phyloP scores from a whole-genome alignment of 2,113 vertebrate species.

The Cettia cetti region DNA sequence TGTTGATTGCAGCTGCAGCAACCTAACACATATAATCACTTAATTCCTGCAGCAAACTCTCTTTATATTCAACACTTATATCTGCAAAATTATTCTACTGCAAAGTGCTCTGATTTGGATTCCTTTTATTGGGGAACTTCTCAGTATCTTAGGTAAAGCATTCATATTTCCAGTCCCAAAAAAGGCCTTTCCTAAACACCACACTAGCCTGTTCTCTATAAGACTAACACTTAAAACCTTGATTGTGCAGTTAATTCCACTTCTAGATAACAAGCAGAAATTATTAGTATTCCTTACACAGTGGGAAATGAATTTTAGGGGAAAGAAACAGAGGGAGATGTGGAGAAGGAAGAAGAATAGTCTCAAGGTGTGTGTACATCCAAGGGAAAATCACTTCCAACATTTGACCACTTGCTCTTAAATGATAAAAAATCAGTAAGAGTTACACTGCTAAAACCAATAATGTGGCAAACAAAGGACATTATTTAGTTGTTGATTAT shows the following conservation, averaged over 20 bases:
- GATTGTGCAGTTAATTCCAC: background rate
- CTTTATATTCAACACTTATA: background rate
- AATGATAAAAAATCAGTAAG: background rate
- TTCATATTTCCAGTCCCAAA: background rate
- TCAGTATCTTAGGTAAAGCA: background rate
- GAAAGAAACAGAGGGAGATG: accelerated
- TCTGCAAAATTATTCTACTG: background rate
- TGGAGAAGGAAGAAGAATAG: background rate
- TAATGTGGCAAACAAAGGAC: background rate
- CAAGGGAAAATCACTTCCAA: background rate
- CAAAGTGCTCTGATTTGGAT: background rate
- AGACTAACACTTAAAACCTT: background rate
- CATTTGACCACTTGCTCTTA: background rate
- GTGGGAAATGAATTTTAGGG: background rate
- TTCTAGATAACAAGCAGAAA: background rate
- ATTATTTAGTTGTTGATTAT: background rate
- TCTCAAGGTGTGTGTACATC: background rate
- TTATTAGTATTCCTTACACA: background rate
- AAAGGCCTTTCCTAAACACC: background rate
- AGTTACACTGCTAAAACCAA: background rate
- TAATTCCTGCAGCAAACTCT: background rate
- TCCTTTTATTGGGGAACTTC: background rate
- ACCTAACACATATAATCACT: background rate
- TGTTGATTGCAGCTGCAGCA: background rate
- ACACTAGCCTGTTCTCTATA: background rate